These are phyloP conservation scores for Parapsyche elsis DNA, from an alignment of 1,140 invertebrate genomes.

Conservation along the genomic window DNA sequence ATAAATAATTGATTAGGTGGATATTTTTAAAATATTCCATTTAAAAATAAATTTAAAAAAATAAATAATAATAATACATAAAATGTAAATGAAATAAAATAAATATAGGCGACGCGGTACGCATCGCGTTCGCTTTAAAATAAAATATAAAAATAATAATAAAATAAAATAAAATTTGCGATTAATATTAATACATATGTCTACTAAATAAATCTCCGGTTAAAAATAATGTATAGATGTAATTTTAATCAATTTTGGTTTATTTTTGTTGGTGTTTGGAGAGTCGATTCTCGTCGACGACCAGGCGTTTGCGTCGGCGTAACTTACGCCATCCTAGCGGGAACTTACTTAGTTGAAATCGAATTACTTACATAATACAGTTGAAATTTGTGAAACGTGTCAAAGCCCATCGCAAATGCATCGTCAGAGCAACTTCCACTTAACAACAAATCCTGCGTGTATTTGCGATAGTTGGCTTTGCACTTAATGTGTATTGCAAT, in stretches of 20 bases:
- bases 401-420: constrained; percentile 39
- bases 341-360: background rate
- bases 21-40: constrained; percentile 3
- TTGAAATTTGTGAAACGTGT: background rate
- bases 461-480: constrained; percentile 21
- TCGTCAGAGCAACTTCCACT: constrained; percentile 55
- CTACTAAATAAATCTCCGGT: background rate
- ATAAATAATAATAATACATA: background rate
- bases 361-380: background rate
- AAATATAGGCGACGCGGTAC: background rate
- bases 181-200: background rate
- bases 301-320: background rate
- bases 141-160: constrained; percentile 10
- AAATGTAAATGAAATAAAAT: constrained; percentile 25
- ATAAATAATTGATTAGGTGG: constrained; percentile 16
- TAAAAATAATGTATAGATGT: constrained; percentile 1
- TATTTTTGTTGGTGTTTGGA: too few relatives aligned
- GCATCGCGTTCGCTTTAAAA: constrained; percentile 9
- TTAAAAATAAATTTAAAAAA: background rate
- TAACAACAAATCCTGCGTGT: constrained; percentile 50
- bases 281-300: background rate
- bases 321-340: background rate
- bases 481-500: background rate
- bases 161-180: constrained; percentile 2
- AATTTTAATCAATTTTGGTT: background rate